Evolutionary conservation across 2,113 vertebrate species (phyloP), one percentile per base, ranked within the genome.

Genomic region (Macaca mulatta): DNA sequence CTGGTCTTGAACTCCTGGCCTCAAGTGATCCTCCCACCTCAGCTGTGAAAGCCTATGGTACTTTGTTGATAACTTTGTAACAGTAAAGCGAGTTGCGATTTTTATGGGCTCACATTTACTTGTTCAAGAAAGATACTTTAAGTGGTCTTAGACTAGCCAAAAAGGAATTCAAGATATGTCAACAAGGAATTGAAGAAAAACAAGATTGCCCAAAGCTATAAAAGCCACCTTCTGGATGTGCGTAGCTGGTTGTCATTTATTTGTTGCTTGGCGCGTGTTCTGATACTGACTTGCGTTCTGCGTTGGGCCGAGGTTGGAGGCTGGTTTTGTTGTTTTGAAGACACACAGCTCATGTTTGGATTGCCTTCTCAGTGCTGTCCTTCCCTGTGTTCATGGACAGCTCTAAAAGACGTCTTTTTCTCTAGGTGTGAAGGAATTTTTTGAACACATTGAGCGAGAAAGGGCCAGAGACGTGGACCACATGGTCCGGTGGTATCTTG

Each of bases 391-490:
- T 40, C 3, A 1, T 3, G 12, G 55, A 3, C 20, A 14, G 3
- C 17, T 20, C 1, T 74, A 5, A 83, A 61, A 8, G 40, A 1
- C 4, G 25, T 12, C 89, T 38, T 25, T 74, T 95, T 89, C 98
- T 75, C 1, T 92, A 99, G 99, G 99, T 23, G 98, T 98, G 55
- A 99, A 99, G 96, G 99, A 99, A 64, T 99, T 99, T 98, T 99
- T 99, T 98, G 99, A 99, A 88, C 93, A 98, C 70, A 95, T 99
- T 40, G 99, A 99, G 70, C 96, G 22, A n/a, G 99, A 99, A 83
- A 97, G 99, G 85, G 40, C 59, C 57, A 99, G 98, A 91, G 99
- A 99, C 11, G 61, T 99, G 90, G 98, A 98, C 92, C 94, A 98
- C 72, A 98, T 99, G 97, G 97, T 98, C 45, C 98, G 96, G 90